Evolutionary conservation across 2,888 invertebrate genomes (phyloP), one percentile per base, ranked within the genome.

Genomic region (Mythimna loreyi): DNA sequence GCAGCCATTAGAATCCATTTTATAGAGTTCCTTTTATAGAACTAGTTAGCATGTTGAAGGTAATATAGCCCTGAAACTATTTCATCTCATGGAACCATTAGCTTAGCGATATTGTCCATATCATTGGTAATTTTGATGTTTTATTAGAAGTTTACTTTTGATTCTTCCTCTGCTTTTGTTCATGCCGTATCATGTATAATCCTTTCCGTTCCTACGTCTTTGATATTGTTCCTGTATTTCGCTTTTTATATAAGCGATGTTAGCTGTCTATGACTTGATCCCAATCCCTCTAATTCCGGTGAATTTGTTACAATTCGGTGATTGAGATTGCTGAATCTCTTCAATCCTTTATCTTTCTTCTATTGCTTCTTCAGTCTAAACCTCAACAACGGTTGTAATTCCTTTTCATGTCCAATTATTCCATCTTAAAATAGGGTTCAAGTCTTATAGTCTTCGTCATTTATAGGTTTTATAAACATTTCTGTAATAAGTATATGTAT

Each of bases 11-110:
- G 63, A 67, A 70, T 71, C 60, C 75, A 81, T 81, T 74, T 62
- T 78, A 80, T 85, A 84, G 80, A 71, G 76, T 85, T 77, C 71
- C 68, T 81, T 84, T 78, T 70, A 79, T 83, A 82, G 69, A 82
- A 60, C 68, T 78, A 83, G 78, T 80, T 85, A 87, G 92, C 92
- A 92, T 92, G 91, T 82, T 79, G 73, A 78, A 85, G 87, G 87
- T 89, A 79, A 79, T 86, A 86, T 90, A 89, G 87, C 86, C 87
- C 86, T 88, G 80, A 73, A 70, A 69, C 60, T 79, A 72, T 69
- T 82, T 87, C 90, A 91, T 89, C 75, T 88, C 90, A 89, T 89
- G 70, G 80, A 78, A 70, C 75, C 88, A 89, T 87, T 88, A 89
- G 89, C 88, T 89, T 91, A 86, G 85, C 80, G 47, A 71, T 82